Conservation (phyloP, 37 sponge, comb jelly and placozoan genomes). For the Spongilla lacustris region DNA sequence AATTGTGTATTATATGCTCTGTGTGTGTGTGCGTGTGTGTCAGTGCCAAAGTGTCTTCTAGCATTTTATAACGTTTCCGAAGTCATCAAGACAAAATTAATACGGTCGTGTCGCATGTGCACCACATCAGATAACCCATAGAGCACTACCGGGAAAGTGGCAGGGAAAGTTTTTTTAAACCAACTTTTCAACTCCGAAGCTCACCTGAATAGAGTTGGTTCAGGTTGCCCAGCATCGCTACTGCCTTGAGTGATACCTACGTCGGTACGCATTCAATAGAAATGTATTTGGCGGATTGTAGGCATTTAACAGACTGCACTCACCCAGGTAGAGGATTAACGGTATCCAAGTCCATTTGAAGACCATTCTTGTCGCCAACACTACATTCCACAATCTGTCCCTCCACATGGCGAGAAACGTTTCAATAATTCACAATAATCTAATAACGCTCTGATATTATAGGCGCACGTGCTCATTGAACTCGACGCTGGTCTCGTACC, state of each 20-base stretch:
- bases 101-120: background rate
- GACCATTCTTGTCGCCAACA: conserved; percentile 9
- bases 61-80: background rate
- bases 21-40: background rate
- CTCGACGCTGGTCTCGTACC: no score
- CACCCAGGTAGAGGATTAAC: conserved; percentile 64
- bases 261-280: background rate
- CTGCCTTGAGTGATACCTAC: conserved; percentile 50
- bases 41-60: no score
- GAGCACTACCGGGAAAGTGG: conserved; percentile 10
- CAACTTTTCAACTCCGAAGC: background rate
- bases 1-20: background rate
- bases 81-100: background rate
- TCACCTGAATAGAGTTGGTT: conserved; percentile 58
- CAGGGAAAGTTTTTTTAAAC: background rate
- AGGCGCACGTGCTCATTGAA: no score
- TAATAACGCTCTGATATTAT: no score
- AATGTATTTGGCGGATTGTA: background rate
- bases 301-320: background rate
- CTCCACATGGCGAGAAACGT: conserved; percentile 38
- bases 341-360: conserved; percentile 78
- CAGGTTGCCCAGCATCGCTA: conserved; percentile 53
- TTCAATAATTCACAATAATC: no score
- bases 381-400: conserved; percentile 43
- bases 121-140: conserved; percentile 19